Evolutionary conservation across 2,113 vertebrate genomes (phyloP).

Genomic region (Esox niger): DNA sequence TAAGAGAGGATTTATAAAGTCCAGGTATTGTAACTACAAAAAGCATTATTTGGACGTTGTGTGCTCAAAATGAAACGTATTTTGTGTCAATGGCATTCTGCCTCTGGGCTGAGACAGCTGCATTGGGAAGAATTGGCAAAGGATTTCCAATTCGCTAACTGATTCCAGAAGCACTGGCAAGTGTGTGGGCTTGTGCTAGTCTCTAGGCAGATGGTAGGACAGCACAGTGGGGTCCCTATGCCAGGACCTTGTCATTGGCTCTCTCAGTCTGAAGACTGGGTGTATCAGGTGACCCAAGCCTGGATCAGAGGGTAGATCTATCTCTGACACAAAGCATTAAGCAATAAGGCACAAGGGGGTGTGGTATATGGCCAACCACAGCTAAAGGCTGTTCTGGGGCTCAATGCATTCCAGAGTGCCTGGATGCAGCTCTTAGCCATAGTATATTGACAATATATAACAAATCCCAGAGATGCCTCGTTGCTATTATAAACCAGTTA

Average conservation of each 20-base stretch:
- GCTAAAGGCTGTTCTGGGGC: too few species aligned
- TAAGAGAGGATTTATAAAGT: background rate
- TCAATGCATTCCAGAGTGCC: too few species aligned
- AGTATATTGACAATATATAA: too few species aligned
- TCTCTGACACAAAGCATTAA: background rate
- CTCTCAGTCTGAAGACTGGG: background rate
- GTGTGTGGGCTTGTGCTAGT: too few species aligned
- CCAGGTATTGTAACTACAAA: background rate
- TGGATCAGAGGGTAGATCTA: background rate
- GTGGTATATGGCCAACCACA: too few species aligned
- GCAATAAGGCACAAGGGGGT: too few species aligned
- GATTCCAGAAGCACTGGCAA: background rate
- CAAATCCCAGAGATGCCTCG: too few species aligned
- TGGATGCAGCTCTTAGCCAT: too few species aligned
- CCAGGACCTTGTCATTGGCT: background rate
- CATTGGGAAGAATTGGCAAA: background rate
- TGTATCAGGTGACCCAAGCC: background rate
- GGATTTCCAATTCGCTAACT: background rate
- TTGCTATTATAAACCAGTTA: too few species aligned
- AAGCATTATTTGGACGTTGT: background rate
- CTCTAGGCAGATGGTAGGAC: background rate
- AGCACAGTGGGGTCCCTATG: background rate
- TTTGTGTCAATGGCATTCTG: too few species aligned
- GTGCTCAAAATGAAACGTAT: too few species aligned
- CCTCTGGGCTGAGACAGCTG: background rate